A percentile compares a stretch with the other conserved stretches of the same genome.
phyloP scores from a whole-genome alignment of 2,888 invertebrate species.

The Morpho deidamia region DNA sequence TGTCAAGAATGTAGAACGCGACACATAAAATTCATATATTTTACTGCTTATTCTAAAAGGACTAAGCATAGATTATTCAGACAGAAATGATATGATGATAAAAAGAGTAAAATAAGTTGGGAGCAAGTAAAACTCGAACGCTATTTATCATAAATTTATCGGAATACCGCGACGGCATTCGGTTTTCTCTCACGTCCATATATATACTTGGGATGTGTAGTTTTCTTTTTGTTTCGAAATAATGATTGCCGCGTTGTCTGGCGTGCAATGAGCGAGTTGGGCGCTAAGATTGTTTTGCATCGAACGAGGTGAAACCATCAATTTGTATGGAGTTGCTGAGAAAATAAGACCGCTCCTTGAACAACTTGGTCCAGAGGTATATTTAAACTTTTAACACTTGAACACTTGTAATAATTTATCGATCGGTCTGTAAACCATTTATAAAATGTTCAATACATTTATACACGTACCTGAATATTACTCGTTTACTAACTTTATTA shows the following conservation, averaged over 20 bases:
- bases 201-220: slow-evolving; percentile 60
- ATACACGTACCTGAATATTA: background rate
- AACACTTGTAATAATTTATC: slow-evolving; percentile 6
- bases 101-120: slow-evolving; percentile 40
- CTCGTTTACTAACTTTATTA: no score
- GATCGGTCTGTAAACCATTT: background rate
- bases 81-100: slow-evolving; percentile 22
- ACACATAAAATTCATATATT: background rate
- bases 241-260: slow-evolving; percentile 67
- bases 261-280: slow-evolving; percentile 61
- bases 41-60: slow-evolving; percentile 3
- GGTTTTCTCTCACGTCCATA: slow-evolving; percentile 59
- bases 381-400: slow-evolving; percentile 16
- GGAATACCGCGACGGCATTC: slow-evolving; percentile 59
- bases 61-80: slow-evolving; percentile 18
- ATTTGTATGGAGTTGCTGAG: slow-evolving; percentile 44
- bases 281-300: slow-evolving; percentile 69
- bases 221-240: slow-evolving; percentile 67
- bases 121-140: slow-evolving; percentile 61
- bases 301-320: slow-evolving; percentile 70
- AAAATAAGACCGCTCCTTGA: slow-evolving; percentile 13
- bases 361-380: slow-evolving; percentile 8
- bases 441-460: background rate
- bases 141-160: slow-evolving; percentile 75
- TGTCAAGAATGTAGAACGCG: slow-evolving; percentile 9